Evolutionary conservation across 2,113 vertebrate species (phyloP), one percentile per base, ranked within the genome.

Genomic region (Stercorarius parasiticus): DNA sequence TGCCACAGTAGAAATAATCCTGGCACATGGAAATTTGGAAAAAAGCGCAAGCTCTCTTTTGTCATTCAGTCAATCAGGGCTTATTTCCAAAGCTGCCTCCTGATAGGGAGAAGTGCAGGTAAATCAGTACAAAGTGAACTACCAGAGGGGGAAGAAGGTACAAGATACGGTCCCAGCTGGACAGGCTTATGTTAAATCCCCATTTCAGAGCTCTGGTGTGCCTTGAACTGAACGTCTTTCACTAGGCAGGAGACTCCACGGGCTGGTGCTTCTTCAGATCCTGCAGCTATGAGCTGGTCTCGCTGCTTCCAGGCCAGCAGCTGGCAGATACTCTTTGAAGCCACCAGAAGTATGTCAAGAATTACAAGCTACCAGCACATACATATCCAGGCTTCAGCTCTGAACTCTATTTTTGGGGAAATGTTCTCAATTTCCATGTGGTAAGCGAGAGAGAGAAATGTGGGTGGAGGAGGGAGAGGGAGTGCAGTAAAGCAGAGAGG

Each of bases 371-470:
- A 56, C 65, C 38, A 53, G 64, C 92, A 78, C 42, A 53, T 21
- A 91, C 45, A 18, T 17, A 71, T 42, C 69, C 69, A 45, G 64
- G 56, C 70, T 85, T 85, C 82, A 87, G 78, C 49, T 40, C 61
- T 50, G 66, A 94, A 15, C 73, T 82, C 88, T 94, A 34, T 82
- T 95, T 96, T 36, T 2, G 86, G 95, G 40, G 72, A 93, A 91
- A 77, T n/a, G 76, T 90, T 97, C 94, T 79, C 52, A 79, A 65
- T 90, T 94, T 87, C 90, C 82, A 90, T 64, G 94, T 45, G 36
- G 69, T 66, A 38, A 78, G 65, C 6, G 45, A 67, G 42, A 58
- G 36, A 82, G 38, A 61, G 40, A 78, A 62, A 76, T 91, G 76
- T n/a, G 22, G 73, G 67, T 53, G 73, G 80, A 89, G 38, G 67